phyloP scores from a whole-genome alignment of 2,797 vertebrate genomes.

The Megaceryle alcyon region DNA sequence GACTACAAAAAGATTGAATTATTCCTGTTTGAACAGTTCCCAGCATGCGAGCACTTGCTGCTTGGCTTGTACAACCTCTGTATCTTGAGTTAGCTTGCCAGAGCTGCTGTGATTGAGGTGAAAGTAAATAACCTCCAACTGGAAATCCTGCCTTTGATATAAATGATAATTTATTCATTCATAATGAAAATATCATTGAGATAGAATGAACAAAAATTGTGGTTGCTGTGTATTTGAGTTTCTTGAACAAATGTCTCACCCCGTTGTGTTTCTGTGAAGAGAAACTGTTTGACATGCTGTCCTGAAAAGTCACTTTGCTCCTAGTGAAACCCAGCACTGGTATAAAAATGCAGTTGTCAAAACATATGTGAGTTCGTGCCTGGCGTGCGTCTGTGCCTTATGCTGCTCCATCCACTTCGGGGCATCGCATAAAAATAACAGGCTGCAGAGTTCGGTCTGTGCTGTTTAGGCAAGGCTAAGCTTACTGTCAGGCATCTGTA shows the following conservation, averaged over 20 bases:
- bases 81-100: constrained; percentile 21
- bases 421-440: neutral
- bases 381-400: rapidly evolving
- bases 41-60: constrained; percentile 36
- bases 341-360: neutral
- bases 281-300: neutral
- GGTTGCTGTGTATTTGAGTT: neutral
- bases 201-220: neutral
- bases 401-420: neutral
- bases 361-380: neutral
- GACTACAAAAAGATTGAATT: constrained; percentile 56
- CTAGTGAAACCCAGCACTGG: neutral
- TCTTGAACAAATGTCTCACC: neutral
- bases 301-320: neutral
- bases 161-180: neutral
- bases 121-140: constrained; percentile 20
- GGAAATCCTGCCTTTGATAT: constrained; percentile 5
- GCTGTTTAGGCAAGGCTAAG: neutral
- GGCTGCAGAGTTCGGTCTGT: neutral
- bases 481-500: neutral
- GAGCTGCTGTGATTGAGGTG: constrained; percentile 22
- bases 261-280: neutral
- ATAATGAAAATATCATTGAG: neutral
- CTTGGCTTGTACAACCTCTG: constrained; percentile 37
- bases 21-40: constrained; percentile 64